Evolutionary conservation across 1,140 invertebrate genomes (phyloP).

Genomic region (Pseudomyrmex cubaensis): DNA sequence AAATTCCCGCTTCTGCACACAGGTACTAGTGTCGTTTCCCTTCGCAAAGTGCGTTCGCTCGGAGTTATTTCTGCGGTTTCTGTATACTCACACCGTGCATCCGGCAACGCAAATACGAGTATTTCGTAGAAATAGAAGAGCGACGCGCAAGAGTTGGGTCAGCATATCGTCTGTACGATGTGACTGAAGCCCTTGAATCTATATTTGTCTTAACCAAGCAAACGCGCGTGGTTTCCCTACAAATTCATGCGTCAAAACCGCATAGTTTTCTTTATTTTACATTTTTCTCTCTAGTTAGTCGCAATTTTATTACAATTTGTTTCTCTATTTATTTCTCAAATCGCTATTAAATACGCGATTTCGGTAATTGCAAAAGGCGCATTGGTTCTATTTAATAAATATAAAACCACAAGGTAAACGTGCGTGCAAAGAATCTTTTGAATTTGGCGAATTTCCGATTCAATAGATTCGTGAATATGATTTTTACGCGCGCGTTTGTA

Average conservation of each 20-base stretch:
- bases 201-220: slow-evolving; percentile 32
- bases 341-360: too few relatives aligned
- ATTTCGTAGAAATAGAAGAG: slow-evolving; percentile 46
- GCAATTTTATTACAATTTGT: too few relatives aligned
- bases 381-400: neutral
- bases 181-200: slow-evolving; percentile 33
- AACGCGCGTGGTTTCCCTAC: neutral
- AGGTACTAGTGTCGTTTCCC: slow-evolving; percentile 26
- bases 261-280: neutral
- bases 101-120: slow-evolving; percentile 41
- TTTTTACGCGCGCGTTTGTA: neutral
- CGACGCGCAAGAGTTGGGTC: slow-evolving; percentile 19
- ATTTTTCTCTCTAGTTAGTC: neutral
- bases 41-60: slow-evolving; percentile 29
- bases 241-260: slow-evolving; percentile 4
- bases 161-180: slow-evolving; percentile 34
- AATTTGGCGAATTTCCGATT: too few relatives aligned
- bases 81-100: neutral
- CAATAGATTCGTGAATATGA: neutral
- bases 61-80: slow-evolving; percentile 33
- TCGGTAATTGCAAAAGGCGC: too few relatives aligned
- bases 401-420: neutral
- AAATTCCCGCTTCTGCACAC: slow-evolving; percentile 20
- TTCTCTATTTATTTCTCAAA: too few relatives aligned
- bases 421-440: neutral